Percentiles rank a stretch among this genome's conserved stretches.
Conservation (phyloP, 2,113 vertebrate genomes). For the Eubucco bourcierii region DNA sequence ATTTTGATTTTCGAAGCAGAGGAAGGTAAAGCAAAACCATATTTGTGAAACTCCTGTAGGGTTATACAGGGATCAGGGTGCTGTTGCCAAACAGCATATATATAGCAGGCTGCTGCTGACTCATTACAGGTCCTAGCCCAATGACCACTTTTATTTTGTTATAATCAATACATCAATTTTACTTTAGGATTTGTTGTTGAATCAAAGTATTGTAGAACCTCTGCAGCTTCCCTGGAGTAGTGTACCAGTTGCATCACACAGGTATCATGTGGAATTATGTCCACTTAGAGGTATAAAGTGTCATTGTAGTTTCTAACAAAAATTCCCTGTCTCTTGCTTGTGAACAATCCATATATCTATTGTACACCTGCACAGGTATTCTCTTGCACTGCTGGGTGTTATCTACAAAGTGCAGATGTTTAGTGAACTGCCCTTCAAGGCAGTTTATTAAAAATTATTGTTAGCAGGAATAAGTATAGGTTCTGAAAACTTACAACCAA, state of each 20-base stretch:
- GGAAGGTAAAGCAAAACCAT: neutral
- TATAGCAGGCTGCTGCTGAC: neutral
- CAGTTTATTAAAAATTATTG: neutral
- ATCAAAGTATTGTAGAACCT: neutral
- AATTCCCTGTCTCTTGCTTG: neutral
- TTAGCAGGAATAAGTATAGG: neutral
- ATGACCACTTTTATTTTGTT: neutral
- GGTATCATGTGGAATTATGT: fast-evolving
- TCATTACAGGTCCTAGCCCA: neutral
- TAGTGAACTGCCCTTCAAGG: neutral
- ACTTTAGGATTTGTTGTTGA: neutral
- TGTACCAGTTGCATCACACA: neutral
- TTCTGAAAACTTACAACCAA: neutral
- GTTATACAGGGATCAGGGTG: neutral
- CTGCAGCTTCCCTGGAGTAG: neutral
- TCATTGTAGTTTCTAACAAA: neutral
- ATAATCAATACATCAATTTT: neutral
- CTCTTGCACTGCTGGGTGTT: neutral
- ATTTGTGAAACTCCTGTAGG: neutral
- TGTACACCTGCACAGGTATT: neutral
- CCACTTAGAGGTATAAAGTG: neutral
- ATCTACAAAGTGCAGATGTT: neutral
- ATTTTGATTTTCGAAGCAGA: neutral
- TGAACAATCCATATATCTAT: neutral
- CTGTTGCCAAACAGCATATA: neutral